Conservation (phyloP, 1,140 invertebrate genomes). For the Meloidogyne hapla region DNA sequence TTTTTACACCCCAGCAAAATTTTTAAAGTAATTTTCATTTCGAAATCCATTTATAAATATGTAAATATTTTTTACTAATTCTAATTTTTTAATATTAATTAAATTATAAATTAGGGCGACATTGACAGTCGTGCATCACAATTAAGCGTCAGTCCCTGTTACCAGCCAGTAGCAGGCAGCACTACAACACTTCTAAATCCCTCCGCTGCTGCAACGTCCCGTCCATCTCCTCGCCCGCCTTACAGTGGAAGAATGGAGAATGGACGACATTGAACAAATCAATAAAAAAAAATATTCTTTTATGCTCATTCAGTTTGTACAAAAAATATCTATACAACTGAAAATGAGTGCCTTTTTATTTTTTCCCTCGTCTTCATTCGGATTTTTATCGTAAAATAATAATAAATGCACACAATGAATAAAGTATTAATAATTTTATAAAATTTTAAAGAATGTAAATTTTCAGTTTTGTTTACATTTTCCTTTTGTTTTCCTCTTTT, state of each 20-base stretch:
- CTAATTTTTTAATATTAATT: not conserved
- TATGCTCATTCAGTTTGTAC: not conserved
- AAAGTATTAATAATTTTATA: no score
- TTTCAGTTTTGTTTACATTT: no score
- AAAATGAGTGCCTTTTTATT: not conserved
- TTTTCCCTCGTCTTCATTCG: not conserved
- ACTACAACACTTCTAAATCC: not conserved
- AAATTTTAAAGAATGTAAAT: no score
- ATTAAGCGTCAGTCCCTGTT: constrained; percentile 9
- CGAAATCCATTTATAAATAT: no score
- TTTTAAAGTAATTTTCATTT: no score
- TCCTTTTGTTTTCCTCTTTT: no score
- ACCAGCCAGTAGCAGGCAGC: not conserved
- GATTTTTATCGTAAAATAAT: no score
- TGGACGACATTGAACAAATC: not conserved
- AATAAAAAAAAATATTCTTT: not conserved
- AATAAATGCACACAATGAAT: no score
- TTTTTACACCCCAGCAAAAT: no score
- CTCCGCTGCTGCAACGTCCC: not conserved
- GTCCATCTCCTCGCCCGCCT: not conserved
- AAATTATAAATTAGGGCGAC: not conserved
- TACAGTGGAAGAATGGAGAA: not conserved
- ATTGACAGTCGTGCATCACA: constrained; percentile 16
- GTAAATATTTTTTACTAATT: no score
- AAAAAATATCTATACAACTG: not conserved